A percentile compares a stretch with the other conserved stretches of the same genome.
phyloP scores from a whole-genome alignment of 1,140 invertebrate species.

The Piezodorus guildinii region DNA sequence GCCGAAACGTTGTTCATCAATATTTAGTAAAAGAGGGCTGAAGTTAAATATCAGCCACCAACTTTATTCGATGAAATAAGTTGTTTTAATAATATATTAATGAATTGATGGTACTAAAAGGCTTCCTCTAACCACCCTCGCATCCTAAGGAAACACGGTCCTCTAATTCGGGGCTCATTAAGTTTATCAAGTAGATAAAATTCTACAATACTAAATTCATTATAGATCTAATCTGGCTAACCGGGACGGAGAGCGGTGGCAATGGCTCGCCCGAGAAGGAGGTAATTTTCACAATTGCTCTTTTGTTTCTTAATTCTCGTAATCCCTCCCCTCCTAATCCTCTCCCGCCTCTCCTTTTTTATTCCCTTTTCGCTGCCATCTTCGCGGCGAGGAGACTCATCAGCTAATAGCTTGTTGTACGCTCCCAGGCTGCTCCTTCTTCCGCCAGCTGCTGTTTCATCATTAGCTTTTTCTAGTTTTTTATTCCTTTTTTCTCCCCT shows the following conservation, averaged over 20 bases:
- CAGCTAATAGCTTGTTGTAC: conserved; percentile 4
- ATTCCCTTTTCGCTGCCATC: neutral
- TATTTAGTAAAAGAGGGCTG: too few species aligned
- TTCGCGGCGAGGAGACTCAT: neutral
- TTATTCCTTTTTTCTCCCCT: neutral
- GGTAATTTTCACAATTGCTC: conserved; percentile 9
- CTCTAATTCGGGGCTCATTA: too few species aligned
- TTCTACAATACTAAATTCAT: too few species aligned
- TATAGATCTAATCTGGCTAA: too few species aligned
- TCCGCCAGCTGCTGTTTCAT: neutral
- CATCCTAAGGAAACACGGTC: too few species aligned
- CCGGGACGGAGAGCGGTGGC: neutral
- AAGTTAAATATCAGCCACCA: too few species aligned
- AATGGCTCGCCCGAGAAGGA: neutral
- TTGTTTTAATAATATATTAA: too few species aligned
- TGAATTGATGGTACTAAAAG: too few species aligned
- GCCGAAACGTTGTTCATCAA: too few species aligned
- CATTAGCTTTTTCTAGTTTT: neutral
- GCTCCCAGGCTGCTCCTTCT: neutral
- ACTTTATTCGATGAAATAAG: too few species aligned
- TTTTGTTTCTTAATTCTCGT: conserved; percentile 10
- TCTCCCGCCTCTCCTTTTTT: neutral
- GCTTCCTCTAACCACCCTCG: too few species aligned
- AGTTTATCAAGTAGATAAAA: too few species aligned
- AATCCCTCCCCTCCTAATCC: neutral